phyloP scores from a whole-genome alignment of 2,888 invertebrate genomes.

The Limnephilus auricula region DNA sequence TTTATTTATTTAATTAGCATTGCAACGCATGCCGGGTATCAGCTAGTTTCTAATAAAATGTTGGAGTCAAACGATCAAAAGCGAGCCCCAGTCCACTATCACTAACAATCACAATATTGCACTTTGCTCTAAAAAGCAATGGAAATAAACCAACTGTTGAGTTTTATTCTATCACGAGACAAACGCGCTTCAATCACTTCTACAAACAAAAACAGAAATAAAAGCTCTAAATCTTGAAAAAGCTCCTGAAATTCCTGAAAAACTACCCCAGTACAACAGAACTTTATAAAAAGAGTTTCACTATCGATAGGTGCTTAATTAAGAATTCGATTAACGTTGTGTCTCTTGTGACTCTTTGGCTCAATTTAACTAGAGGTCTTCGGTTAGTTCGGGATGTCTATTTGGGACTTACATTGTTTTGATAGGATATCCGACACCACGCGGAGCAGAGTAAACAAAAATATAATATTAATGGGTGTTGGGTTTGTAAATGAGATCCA shows the following conservation, averaged over 20 bases:
- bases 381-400: background rate
- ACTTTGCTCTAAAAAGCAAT: background rate
- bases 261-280: background rate
- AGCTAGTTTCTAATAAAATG: background rate
- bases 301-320: background rate
- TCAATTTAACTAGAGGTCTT: background rate
- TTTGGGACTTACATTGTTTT: slow-evolving; percentile 47
- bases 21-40: no score
- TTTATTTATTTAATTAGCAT: no score
- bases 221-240: slow-evolving; percentile 31
- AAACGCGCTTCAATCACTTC: slow-evolving; percentile 43
- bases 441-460: slow-evolving; percentile 64
- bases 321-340: background rate
- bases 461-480: slow-evolving; percentile 64
- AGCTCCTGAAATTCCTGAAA: background rate
- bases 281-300: background rate
- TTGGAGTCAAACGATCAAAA: background rate
- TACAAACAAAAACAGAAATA: slow-evolving; percentile 37
- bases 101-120: slow-evolving; percentile 2
- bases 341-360: slow-evolving; percentile 5
- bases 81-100: background rate
- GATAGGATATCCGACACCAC: slow-evolving; percentile 61
- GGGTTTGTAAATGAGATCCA: slow-evolving; percentile 63
- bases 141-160: slow-evolving; percentile 22
- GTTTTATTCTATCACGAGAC: slow-evolving; percentile 28